phyloP scores from a whole-genome alignment of 2,113 vertebrate species.

The Hiodon alosoides region DNA sequence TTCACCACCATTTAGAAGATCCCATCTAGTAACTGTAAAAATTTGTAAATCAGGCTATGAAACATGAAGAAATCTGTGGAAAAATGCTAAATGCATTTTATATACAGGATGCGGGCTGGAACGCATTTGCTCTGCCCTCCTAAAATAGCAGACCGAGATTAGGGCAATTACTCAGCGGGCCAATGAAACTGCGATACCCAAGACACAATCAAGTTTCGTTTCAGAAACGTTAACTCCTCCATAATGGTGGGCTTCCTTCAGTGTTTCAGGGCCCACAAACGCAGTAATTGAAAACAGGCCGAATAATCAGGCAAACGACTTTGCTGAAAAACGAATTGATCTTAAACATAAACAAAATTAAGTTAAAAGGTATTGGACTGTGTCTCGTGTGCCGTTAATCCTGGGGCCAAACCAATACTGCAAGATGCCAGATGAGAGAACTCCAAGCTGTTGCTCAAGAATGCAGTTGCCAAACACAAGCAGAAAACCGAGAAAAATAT shows the following conservation, averaged over 20 bases:
- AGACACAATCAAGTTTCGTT: background rate
- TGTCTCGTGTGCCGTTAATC: constrained; percentile 29
- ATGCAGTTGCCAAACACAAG: constrained; percentile 13
- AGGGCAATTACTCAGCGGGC: constrained; percentile 13
- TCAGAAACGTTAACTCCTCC: background rate
- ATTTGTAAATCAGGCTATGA: background rate
- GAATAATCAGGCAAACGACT: constrained; percentile 60
- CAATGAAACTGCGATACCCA: constrained; percentile 6
- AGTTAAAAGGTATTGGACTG: constrained; percentile 52
- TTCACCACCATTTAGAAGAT: too few relatives aligned
- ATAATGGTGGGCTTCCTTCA: constrained; percentile 16
- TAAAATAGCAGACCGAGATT: constrained; percentile 7
- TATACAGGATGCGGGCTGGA: background rate
- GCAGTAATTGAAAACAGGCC: constrained; percentile 61
- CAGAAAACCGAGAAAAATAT: background rate
- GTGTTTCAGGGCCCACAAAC: constrained; percentile 14
- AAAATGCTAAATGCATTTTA: background rate
- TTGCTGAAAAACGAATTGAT: constrained; percentile 59
- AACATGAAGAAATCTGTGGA: constrained; percentile 4
- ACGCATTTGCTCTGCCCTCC: background rate
- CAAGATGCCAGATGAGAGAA: background rate
- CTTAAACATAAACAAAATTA: constrained; percentile 66
- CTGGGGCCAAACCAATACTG: constrained; percentile 4
- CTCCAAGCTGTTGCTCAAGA: background rate
- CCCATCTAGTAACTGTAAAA: too few relatives aligned